Evolutionary conservation across 2,888 invertebrate species (phyloP).

Genomic region (Philaethria dido): DNA sequence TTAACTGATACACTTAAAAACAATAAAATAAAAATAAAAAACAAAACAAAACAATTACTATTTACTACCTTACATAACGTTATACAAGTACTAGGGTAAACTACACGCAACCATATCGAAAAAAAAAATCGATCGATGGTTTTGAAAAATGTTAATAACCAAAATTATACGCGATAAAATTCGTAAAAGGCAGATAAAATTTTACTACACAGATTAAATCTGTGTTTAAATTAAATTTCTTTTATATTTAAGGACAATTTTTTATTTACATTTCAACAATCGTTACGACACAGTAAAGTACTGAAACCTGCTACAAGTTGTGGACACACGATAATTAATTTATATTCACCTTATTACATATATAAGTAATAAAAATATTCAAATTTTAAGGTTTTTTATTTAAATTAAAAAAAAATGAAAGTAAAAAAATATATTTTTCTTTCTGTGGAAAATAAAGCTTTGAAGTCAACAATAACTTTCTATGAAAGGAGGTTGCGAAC

Average conservation of each 20-base stretch:
- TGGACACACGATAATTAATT: not conserved
- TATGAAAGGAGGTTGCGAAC: slow-evolving; percentile 35
- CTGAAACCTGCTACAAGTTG: not conserved
- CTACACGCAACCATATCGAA: not conserved
- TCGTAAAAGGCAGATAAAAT: not conserved
- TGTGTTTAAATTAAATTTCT: not conserved
- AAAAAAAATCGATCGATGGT: not conserved
- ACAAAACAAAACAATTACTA: too few relatives aligned
- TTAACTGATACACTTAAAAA: too few relatives aligned
- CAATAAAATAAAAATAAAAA: too few relatives aligned
- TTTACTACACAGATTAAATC: not conserved
- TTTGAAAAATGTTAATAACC: not conserved
- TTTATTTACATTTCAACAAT: not conserved
- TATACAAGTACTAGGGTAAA: not conserved
- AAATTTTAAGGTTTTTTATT: not conserved
- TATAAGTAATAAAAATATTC: not conserved
- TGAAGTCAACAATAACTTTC: slow-evolving; percentile 37
- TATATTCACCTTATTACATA: not conserved
- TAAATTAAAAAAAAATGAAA: not conserved
- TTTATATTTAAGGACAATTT: not conserved
- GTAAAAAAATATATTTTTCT: too few relatives aligned
- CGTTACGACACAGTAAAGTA: not conserved
- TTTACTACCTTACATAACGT: too few relatives aligned
- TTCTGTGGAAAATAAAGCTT: slow-evolving; percentile 8
- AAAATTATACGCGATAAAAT: not conserved